Evolutionary conservation across 2,113 vertebrate genomes (phyloP).

Genomic region (Actenoides lindsayi): DNA sequence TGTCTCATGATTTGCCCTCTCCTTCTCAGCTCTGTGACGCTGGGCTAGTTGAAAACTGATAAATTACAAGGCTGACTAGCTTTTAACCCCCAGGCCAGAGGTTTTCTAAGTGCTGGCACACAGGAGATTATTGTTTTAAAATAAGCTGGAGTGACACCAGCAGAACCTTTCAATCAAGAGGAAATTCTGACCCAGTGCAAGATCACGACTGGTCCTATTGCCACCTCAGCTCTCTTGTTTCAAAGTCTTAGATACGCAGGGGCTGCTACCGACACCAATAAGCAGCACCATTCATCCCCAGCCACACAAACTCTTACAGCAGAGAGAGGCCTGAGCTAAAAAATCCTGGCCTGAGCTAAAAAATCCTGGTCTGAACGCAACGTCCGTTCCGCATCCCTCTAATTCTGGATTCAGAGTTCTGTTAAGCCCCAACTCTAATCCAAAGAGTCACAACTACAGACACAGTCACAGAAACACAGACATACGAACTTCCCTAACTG

Average conservation of each 20-base stretch:
- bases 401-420: neutral
- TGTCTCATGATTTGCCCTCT: slow-evolving; percentile 10
- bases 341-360: neutral
- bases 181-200: neutral
- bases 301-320: neutral
- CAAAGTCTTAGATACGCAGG: neutral
- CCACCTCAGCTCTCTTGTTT: neutral
- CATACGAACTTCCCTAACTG: neutral
- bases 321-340: neutral
- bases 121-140: slow-evolving; percentile 37
- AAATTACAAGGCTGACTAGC: slow-evolving; percentile 55
- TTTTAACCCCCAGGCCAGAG: slow-evolving; percentile 36
- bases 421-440: neutral
- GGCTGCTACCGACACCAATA: neutral
- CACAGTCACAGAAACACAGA: neutral
- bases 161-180: neutral
- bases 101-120: slow-evolving; percentile 8
- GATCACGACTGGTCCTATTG: neutral
- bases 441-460: neutral
- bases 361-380: neutral
- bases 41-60: neutral
- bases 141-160: neutral
- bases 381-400: neutral
- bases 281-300: neutral
- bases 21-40: slow-evolving; percentile 6